A percentile compares a stretch with the other conserved stretches of the same genome.
Conservation (phyloP, 2,888 invertebrate species). For the Trissoscelio sp. region DNA sequence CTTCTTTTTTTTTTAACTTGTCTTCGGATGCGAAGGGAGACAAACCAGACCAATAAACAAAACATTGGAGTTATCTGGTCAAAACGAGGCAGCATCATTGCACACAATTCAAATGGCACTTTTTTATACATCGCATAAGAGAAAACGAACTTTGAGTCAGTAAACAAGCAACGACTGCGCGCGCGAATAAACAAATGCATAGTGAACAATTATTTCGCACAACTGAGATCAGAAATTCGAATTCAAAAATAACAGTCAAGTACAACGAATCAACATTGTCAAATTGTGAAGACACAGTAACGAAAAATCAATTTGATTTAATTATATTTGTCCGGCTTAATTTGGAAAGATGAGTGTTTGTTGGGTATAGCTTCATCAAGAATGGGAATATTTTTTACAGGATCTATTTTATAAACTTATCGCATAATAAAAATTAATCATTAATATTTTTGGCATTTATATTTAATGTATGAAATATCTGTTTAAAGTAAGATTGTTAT, state of each 20-base stretch:
- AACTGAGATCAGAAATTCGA: constrained; percentile 44
- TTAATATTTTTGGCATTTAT: too few species aligned
- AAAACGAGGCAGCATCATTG: constrained; percentile 67
- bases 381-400: too few species aligned
- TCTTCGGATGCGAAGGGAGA: constrained; percentile 47
- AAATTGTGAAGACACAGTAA: not conserved
- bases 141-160: constrained; percentile 36
- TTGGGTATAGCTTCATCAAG: too few species aligned
- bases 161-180: constrained; percentile 48
- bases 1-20: constrained; percentile 31
- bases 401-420: too few species aligned
- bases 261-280: constrained; percentile 20
- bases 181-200: constrained; percentile 39
- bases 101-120: constrained; percentile 69
- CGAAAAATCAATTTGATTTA: not conserved
- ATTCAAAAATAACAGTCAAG: constrained; percentile 27
- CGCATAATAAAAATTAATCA: too few species aligned
- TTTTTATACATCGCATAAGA: constrained; percentile 38
- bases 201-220: constrained; percentile 31
- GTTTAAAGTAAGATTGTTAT: too few species aligned
- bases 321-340: too few species aligned
- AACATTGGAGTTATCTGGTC: constrained; percentile 36
- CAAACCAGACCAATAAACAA: constrained; percentile 48
- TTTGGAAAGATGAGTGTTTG: too few species aligned
- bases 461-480: too few species aligned